These are phyloP conservation scores for Sylvietta virens DNA, from an alignment of 2,113 vertebrate genomes.

Conservation along the genomic window DNA sequence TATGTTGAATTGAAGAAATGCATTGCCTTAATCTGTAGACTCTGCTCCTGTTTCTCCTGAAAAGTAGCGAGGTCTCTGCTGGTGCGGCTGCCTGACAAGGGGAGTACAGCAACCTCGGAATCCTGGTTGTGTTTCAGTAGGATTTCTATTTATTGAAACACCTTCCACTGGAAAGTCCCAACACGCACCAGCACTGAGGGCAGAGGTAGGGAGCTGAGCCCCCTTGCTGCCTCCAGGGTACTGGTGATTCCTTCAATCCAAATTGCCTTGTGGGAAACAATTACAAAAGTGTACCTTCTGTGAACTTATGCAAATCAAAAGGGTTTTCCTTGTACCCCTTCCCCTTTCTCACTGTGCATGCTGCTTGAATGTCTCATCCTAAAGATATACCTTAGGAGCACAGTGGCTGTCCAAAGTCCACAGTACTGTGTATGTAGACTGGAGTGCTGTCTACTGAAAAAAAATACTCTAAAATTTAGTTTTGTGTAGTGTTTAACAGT, in stretches of 20 bases:
- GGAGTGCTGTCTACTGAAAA: conserved; percentile 68
- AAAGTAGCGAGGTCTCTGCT: neutral
- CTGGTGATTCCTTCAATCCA: neutral
- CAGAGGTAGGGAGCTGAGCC: neutral
- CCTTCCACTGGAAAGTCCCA: neutral
- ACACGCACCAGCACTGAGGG: neutral
- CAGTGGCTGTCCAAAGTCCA: neutral
- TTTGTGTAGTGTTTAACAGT: conserved; percentile 68
- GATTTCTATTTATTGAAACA: neutral
- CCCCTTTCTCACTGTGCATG: neutral
- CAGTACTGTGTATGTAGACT: neutral
- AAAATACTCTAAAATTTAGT: conserved; percentile 29
- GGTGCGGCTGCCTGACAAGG: neutral
- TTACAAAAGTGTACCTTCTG: neutral
- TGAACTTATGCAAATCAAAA: neutral
- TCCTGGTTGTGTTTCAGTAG: neutral
- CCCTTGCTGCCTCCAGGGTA: neutral
- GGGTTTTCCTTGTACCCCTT: neutral
- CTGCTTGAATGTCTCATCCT: conserved; percentile 17
- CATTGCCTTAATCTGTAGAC: conserved; percentile 36
- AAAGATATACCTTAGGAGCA: neutral
- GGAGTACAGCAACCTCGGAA: neutral
- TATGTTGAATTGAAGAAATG: neutral
- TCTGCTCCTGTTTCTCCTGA: neutral
- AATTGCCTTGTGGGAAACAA: neutral